These are phyloP conservation scores for Leptogaster cylindrica DNA, from an alignment of 2,888 invertebrate genomes.

Conservation along the genomic window DNA sequence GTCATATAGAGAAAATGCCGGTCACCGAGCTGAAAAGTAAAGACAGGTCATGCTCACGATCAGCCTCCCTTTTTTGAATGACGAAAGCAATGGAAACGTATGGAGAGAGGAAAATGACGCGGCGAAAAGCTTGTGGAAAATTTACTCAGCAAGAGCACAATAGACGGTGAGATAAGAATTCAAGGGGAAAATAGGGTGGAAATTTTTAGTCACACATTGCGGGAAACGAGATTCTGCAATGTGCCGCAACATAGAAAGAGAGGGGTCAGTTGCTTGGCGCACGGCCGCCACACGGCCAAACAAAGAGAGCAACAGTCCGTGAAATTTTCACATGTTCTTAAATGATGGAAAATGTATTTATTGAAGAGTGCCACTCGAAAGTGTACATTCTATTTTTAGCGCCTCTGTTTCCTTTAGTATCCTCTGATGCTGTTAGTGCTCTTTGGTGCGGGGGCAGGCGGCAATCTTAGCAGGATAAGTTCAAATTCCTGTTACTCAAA, in stretches of 20 bases:
- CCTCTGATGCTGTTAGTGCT: no score
- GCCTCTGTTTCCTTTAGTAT: constrained; percentile 1
- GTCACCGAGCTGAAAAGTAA: constrained; percentile 46
- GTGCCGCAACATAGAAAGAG: constrained; percentile 50
- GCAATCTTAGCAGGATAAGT: constrained; percentile 24
- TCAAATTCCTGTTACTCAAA: constrained; percentile 35
- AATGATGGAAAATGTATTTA: constrained; percentile 30
- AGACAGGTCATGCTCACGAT: constrained; percentile 6
- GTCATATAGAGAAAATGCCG: constrained; percentile 48
- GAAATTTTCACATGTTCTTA: constrained; percentile 26
- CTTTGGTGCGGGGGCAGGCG: neutral
- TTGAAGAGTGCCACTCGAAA: constrained; percentile 20
- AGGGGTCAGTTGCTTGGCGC: constrained; percentile 46
- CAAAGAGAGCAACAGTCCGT: constrained; percentile 9
- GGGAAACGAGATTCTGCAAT: constrained; percentile 50
- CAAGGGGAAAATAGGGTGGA: constrained; percentile 47
- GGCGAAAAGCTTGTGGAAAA: constrained; percentile 31
- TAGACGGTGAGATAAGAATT: constrained; percentile 26
- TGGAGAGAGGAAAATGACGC: constrained; percentile 6
- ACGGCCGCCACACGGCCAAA: neutral
- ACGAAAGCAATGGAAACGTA: constrained; percentile 12
- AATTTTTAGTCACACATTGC: constrained; percentile 50
- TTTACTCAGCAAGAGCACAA: constrained; percentile 12
- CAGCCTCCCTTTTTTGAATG: constrained; percentile 20
- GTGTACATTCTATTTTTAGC: constrained; percentile 21